Evolutionary conservation across 92 coral and sea anemone genomes (phyloP), one percentile per base, ranked within the genome.

Genomic region (Plumapathes pennacea): DNA sequence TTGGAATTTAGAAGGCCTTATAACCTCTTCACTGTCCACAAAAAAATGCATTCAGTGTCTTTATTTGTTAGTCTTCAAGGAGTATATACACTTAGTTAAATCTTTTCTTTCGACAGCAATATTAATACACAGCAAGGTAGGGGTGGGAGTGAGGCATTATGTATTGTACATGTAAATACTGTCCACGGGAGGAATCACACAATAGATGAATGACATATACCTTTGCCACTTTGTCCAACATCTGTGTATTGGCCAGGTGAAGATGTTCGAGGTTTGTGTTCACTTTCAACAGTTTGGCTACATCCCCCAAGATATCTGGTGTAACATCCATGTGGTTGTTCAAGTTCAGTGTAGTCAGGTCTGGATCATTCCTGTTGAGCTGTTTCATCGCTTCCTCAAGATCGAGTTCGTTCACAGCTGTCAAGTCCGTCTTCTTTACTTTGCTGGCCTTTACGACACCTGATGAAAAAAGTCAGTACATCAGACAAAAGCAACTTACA

Each of bases 311-410:
- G 24, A 89, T 65, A 29, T 67, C 75, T 30, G 76, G 76, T 1
- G 90, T 88, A 40, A 83, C 90, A 39, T 91, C 97, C n/a, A 63
- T 83, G 64, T 91, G 97, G 62, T 91, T 91, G 56, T 91, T 91
- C 33, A 80, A 46, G 66, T 91, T 91, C 1, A 91, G 78, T 15
- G 41, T 75, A 28, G 82, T 78, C 22, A 87, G 68, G 21, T 71
- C 68, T 17, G 86, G 62, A 32, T 88, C 96, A 76, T 84, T 84
- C 32, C 66, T 55, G 28, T 82, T 81, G 10, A 91, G 60, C 41
- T 91, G 85, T 20, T 88, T 74, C 85, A 91, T 68, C 42, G 97
- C 97, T 63, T 91, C 86, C 26, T 74, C 85, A 4, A 91, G 34
- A 33, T 91, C 84, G 38, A 91, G 72, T 51, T 91, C 97, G 69